phyloP scores from a whole-genome alignment of 2,797 vertebrate species.

The Cyprinodon diabolis region DNA sequence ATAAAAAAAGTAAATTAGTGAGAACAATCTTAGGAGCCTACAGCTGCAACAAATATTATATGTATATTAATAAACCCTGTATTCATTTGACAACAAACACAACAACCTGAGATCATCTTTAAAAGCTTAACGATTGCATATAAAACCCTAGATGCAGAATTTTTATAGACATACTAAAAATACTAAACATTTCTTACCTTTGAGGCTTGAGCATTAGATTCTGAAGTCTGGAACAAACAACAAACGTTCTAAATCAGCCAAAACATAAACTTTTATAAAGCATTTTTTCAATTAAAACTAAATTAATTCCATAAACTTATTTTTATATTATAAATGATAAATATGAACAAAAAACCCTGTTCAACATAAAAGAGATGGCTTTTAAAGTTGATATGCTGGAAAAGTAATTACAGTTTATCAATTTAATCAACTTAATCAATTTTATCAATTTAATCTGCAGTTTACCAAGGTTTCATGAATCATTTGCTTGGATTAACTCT shows the following conservation, averaged over 20 bases:
- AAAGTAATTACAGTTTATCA: neutral
- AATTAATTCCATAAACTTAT: neutral
- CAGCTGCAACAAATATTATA: neutral
- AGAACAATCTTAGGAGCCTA: neutral
- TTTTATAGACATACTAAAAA: neutral
- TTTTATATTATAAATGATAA: neutral
- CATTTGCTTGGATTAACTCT: neutral
- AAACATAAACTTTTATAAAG: neutral
- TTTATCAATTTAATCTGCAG: neutral
- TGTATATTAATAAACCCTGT: neutral
- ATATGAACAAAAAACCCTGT: neutral
- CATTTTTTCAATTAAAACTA: neutral
- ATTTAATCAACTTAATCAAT: no score
- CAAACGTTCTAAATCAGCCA: conserved; percentile 1
- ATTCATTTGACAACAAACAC: neutral
- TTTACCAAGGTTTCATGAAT: neutral
- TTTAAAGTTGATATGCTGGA: neutral
- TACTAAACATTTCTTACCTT: conserved; percentile 14
- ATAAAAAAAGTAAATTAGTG: neutral
- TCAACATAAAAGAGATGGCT: neutral
- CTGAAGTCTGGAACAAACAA: conserved; percentile 22
- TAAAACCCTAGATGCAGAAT: neutral
- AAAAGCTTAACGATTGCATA: no score
- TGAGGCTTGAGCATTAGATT: neutral
- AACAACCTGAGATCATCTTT: neutral